These are phyloP conservation scores for Brachymystax lenok DNA, from an alignment of 2,797 vertebrate species.

Conservation along the genomic window DNA sequence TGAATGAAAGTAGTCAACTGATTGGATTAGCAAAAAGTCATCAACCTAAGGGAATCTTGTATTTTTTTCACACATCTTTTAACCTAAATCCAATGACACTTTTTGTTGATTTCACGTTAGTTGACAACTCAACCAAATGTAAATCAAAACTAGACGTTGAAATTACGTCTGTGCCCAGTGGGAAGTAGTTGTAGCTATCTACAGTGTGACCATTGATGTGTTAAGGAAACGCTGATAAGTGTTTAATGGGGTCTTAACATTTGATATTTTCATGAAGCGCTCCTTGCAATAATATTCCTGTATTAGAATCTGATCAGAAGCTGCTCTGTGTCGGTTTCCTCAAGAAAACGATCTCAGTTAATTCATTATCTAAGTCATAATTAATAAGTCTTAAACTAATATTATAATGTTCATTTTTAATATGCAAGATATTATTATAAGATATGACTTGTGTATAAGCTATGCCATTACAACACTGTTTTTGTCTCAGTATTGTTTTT, in stretches of 20 bases:
- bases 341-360: conserved; percentile 3
- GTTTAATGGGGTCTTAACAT: not conserved
- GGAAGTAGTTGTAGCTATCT: not conserved
- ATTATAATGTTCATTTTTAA: conserved; percentile 18
- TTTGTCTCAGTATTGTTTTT: conserved; percentile 39
- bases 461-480: conserved; percentile 1
- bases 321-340: conserved; percentile 11
- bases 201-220: conserved; percentile 25
- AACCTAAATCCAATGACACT: too few relatives aligned
- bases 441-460: not conserved
- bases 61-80: too few relatives aligned
- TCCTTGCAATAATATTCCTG: conserved; percentile 30
- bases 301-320: conserved; percentile 32
- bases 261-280: conserved; percentile 48
- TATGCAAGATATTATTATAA: not conserved
- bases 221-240: not conserved
- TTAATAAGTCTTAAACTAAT: conserved; percentile 9
- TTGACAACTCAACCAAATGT: too few relatives aligned
- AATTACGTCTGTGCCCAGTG: too few relatives aligned
- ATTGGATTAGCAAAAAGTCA: too few relatives aligned
- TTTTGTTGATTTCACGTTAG: too few relatives aligned
- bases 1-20: not conserved
- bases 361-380: not conserved
- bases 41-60: too few relatives aligned
- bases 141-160: too few relatives aligned